Percentiles rank a stretch among this genome's conserved stretches.
phyloP scores from a whole-genome alignment of 2,888 invertebrate genomes.

The Petrophora chlorosata region DNA sequence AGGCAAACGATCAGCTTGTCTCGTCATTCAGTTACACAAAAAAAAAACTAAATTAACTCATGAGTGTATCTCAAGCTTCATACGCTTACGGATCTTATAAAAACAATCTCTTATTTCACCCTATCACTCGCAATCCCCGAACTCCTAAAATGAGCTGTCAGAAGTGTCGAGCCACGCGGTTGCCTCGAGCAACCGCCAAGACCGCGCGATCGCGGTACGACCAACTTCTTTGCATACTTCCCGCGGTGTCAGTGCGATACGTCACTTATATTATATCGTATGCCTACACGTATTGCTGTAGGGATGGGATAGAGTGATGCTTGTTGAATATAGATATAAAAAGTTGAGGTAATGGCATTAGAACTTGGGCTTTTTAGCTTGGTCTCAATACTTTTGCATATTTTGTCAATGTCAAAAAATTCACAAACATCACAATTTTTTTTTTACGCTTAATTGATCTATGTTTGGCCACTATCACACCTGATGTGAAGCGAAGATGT shows the following conservation, averaged over 20 bases:
- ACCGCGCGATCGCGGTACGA: conserved; percentile 54
- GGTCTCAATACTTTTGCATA: too few relatives aligned
- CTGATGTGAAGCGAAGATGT: too few relatives aligned
- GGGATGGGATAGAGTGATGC: conserved; percentile 52
- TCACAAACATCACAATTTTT: too few relatives aligned
- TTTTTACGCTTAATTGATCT: too few relatives aligned
- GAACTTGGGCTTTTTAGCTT: too few relatives aligned
- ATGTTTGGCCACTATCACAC: too few relatives aligned
- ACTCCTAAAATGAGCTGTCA: conserved; percentile 52
- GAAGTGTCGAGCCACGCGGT: conserved; percentile 40
- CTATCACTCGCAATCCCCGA: conserved; percentile 21
- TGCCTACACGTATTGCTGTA: conserved; percentile 75
- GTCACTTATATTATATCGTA: conserved; percentile 79
- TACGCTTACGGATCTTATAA: neutral
- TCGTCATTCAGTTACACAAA: too few relatives aligned
- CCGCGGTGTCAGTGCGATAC: conserved; percentile 82
- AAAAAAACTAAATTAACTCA: too few relatives aligned
- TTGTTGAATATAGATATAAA: neutral
- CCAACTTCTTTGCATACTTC: conserved; percentile 83
- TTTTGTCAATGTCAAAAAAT: too few relatives aligned
- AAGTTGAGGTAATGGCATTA: too few relatives aligned
- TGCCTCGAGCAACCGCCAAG: conserved; percentile 68
- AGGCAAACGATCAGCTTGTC: too few relatives aligned
- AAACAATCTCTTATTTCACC: conserved; percentile 11
- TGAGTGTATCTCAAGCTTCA: too few relatives aligned